These are phyloP conservation scores for Nematopogon swammerdamellus DNA, from an alignment of 2,888 invertebrate species.

Conservation along the genomic window DNA sequence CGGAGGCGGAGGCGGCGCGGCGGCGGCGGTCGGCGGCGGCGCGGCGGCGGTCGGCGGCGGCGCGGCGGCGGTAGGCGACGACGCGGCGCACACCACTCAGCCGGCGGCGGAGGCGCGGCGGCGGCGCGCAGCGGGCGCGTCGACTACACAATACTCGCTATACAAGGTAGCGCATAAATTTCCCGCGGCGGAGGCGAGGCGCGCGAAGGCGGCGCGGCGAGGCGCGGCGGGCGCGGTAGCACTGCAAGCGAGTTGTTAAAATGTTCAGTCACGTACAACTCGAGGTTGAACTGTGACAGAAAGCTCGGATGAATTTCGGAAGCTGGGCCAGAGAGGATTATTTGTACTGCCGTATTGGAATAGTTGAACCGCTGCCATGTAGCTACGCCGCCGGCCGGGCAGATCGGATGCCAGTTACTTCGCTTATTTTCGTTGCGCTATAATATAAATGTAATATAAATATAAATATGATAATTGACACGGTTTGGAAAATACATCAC, in stretches of 20 bases:
- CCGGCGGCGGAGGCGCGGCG: slow-evolving; percentile 36
- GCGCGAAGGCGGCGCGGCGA: slow-evolving; percentile 1
- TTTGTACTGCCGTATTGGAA: background rate
- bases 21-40: slow-evolving; percentile 26
- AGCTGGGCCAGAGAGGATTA: background rate
- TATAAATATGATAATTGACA: too few species aligned
- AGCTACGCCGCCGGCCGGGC: too few species aligned
- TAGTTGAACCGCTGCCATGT: too few species aligned
- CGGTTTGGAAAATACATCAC: too few species aligned
- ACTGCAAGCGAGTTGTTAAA: slow-evolving; percentile 1
- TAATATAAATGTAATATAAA: too few species aligned
- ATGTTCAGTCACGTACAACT: background rate
- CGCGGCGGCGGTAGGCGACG: slow-evolving; percentile 31
- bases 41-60: slow-evolving; percentile 30
- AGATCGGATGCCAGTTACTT: too few species aligned
- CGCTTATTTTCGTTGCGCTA: too few species aligned
- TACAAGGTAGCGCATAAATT: slow-evolving; percentile 2
- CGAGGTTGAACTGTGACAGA: background rate
- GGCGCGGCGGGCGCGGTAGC: background rate
- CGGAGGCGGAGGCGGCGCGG: slow-evolving; percentile 31
- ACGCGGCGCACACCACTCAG: slow-evolving; percentile 18
- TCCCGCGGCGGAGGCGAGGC: background rate
- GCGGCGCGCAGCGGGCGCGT: slow-evolving; percentile 26
- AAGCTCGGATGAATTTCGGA: background rate
- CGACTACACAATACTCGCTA: slow-evolving; percentile 14